These are phyloP conservation scores for Crepidodera aurea DNA, from an alignment of 2,888 invertebrate genomes.

Conservation along the genomic window DNA sequence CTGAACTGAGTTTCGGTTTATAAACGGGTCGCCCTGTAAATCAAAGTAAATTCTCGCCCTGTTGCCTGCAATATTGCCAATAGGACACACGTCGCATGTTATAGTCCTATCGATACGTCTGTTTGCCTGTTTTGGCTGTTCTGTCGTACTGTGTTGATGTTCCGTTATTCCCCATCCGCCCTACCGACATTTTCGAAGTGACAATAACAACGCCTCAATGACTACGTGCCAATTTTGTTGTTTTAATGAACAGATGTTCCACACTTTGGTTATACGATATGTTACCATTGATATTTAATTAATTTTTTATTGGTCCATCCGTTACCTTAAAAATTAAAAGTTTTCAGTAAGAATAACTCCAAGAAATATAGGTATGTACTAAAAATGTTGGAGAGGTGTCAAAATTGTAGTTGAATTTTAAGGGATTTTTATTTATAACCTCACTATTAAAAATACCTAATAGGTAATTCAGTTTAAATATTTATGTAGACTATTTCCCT, in stretches of 20 bases:
- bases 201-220: slow-evolving; percentile 19
- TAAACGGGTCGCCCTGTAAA: neutral
- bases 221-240: slow-evolving; percentile 10
- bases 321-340: no score
- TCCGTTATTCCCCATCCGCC: neutral
- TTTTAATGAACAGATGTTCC: slow-evolving; percentile 14
- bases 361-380: no score
- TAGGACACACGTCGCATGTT: slow-evolving; percentile 33
- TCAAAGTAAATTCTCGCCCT: slow-evolving; percentile 9
- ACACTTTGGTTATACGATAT: neutral
- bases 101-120: slow-evolving; percentile 36
- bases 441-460: no score
- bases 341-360: no score
- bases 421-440: no score
- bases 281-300: neutral
- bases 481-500: no score
- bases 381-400: no score
- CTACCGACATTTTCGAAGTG: slow-evolving; percentile 7
- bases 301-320: neutral
- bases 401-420: no score
- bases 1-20: no score
- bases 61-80: slow-evolving; percentile 25
- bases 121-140: slow-evolving; percentile 17
- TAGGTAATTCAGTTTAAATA: no score
- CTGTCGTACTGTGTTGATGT: slow-evolving; percentile 6